A percentile compares a stretch with the other conserved stretches of the same genome.
Conservation (phyloP, 2,113 vertebrate species). For the Seriola aureovittata region DNA sequence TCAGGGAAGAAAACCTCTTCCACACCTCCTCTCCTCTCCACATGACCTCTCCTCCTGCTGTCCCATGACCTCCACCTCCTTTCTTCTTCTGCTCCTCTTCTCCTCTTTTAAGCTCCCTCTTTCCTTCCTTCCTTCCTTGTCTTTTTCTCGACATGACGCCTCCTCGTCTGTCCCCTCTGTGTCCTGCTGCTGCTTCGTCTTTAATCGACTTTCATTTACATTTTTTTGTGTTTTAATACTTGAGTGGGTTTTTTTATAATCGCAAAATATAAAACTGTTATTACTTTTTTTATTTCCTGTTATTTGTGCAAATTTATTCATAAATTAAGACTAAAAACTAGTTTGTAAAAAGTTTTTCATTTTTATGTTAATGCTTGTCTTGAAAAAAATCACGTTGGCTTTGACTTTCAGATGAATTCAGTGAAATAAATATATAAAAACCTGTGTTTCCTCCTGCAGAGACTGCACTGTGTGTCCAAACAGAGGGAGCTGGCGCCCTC, state of each 20-base stretch:
- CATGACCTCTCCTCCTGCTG: slow-evolving; percentile 3
- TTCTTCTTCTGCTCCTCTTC: background rate
- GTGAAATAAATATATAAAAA: background rate
- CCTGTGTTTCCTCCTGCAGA: slow-evolving; percentile 40
- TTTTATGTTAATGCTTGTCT: no score
- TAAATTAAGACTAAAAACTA: background rate
- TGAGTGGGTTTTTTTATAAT: no score
- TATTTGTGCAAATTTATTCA: background rate
- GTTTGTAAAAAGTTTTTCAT: no score
- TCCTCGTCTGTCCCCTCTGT: slow-evolving; percentile 6
- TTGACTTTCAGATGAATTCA: no score
- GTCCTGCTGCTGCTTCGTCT: slow-evolving; percentile 3
- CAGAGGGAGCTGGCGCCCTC: slow-evolving; percentile 74
- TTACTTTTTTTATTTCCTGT: background rate
- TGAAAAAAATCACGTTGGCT: no score
- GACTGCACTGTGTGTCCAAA: slow-evolving; percentile 34
- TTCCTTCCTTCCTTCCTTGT: background rate
- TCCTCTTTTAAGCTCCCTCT: slow-evolving; percentile 6
- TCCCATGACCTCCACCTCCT: slow-evolving; percentile 21
- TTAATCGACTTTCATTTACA: background rate
- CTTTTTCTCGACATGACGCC: background rate
- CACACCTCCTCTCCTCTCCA: background rate
- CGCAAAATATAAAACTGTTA: no score
- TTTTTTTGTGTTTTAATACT: no score
- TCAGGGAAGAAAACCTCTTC: slow-evolving; percentile 17